Conservation (phyloP, 92 coral and sea anemone species). For the Paramuricea clavata region DNA sequence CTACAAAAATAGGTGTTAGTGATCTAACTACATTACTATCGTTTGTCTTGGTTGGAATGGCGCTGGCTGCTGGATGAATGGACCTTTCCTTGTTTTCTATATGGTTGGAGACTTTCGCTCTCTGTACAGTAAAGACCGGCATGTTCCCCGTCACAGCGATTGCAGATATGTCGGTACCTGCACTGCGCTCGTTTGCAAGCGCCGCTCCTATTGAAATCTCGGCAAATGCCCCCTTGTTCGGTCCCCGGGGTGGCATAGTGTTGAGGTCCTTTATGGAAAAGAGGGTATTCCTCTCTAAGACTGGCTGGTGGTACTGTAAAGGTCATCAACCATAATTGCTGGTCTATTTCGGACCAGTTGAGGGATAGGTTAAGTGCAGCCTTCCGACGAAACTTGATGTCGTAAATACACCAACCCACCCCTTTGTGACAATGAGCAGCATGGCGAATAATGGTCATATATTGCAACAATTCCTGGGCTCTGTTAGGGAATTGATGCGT, state of each 20-base stretch:
- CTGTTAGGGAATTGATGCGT: conserved; percentile 37
- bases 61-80: too few species aligned
- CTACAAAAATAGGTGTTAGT: too few species aligned
- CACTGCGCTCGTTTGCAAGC: too few species aligned
- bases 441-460: conserved; percentile 45
- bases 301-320: conserved; percentile 61
- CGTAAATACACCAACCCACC: conserved; percentile 65
- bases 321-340: conserved; percentile 62
- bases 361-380: conserved; percentile 54
- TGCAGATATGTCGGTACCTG: too few species aligned
- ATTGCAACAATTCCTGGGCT: conserved; percentile 51
- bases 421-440: conserved; percentile 61
- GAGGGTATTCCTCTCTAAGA: conserved; percentile 65
- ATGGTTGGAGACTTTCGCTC: too few species aligned
- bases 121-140: too few species aligned
- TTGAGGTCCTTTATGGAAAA: conserved; percentile 67
- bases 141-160: too few species aligned
- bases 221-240: neutral
- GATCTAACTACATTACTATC: too few species aligned
- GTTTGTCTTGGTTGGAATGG: too few species aligned
- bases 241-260: neutral
- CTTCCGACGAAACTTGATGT: conserved; percentile 59
- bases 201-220: neutral
- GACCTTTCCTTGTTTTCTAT: too few species aligned
- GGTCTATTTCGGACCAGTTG: conserved; percentile 56